A percentile compares a stretch with the other conserved stretches of the same genome.
phyloP scores from a whole-genome alignment of 2,113 vertebrate species.

The Ochotona princeps region DNA sequence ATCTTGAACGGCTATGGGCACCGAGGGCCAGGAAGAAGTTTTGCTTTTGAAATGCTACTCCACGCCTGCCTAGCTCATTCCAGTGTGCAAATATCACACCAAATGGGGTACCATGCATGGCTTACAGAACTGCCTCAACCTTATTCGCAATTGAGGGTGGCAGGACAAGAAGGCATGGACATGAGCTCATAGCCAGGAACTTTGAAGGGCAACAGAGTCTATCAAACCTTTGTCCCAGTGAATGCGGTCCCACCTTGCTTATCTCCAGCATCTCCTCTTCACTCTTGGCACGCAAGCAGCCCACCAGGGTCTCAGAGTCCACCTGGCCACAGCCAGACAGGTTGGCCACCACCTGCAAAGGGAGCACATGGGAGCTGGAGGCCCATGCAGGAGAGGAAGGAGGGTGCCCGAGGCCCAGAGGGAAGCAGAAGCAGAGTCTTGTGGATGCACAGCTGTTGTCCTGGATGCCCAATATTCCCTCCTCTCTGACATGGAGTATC shows the following conservation, averaged over 20 bases:
- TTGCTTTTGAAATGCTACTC: neutral
- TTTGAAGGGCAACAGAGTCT: neutral
- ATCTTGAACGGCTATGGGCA: neutral
- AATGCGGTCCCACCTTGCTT: slow-evolving; percentile 33
- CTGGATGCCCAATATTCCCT: too few species aligned
- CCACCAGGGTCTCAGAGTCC: slow-evolving; percentile 83
- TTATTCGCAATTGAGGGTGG: neutral
- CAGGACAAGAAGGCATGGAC: neutral
- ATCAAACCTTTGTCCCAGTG: neutral
- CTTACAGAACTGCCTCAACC: neutral
- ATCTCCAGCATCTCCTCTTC: slow-evolving; percentile 84
- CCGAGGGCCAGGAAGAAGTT: neutral
- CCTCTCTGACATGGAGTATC: neutral
- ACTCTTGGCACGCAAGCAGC: slow-evolving; percentile 84
- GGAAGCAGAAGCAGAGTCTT: too few species aligned
- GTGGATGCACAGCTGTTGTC: too few species aligned
- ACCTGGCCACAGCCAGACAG: slow-evolving; percentile 82
- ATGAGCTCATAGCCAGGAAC: neutral
- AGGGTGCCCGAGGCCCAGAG: neutral
- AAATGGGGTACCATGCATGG: neutral
- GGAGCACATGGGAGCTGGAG: neutral
- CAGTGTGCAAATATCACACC: neutral
- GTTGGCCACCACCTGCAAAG: slow-evolving; percentile 84
- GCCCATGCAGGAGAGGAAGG: neutral
- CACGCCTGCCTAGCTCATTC: neutral